Percentiles rank a stretch among this genome's conserved stretches.
Evolutionary conservation across 2,797 vertebrate species (phyloP).

Genomic region (Carduelis carduelis): DNA sequence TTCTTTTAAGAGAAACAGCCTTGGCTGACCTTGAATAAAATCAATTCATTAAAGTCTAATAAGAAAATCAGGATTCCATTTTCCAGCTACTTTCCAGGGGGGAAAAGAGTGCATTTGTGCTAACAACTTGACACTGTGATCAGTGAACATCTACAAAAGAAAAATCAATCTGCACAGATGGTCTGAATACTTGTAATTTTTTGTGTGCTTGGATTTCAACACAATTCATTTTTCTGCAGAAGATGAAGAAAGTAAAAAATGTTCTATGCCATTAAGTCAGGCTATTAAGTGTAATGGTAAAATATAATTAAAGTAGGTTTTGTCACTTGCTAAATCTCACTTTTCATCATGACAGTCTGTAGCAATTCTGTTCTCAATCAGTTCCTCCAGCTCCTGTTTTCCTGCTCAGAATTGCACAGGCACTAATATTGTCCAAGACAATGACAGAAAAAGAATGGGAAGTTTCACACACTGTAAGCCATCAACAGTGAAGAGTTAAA

Average conservation of each 20-base stretch:
- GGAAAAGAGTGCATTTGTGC: neutral
- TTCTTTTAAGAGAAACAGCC: neutral
- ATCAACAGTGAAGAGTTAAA: neutral
- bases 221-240: neutral
- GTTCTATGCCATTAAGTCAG: neutral
- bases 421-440: neutral
- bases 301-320: neutral
- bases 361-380: neutral
- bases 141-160: neutral
- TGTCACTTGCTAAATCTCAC: neutral
- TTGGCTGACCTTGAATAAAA: neutral
- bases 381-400: neutral
- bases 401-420: neutral
- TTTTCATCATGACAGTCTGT: neutral
- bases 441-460: neutral
- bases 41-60: neutral
- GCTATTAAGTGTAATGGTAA: neutral
- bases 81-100: neutral
- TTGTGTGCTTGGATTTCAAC: neutral
- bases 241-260: neutral
- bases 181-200: neutral
- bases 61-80: neutral
- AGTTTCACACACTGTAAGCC: neutral
- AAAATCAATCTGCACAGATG: constrained; percentile 13
- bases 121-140: neutral